Evolutionary conservation across 2,888 invertebrate species (phyloP).

Genomic region (Noctua comes): DNA sequence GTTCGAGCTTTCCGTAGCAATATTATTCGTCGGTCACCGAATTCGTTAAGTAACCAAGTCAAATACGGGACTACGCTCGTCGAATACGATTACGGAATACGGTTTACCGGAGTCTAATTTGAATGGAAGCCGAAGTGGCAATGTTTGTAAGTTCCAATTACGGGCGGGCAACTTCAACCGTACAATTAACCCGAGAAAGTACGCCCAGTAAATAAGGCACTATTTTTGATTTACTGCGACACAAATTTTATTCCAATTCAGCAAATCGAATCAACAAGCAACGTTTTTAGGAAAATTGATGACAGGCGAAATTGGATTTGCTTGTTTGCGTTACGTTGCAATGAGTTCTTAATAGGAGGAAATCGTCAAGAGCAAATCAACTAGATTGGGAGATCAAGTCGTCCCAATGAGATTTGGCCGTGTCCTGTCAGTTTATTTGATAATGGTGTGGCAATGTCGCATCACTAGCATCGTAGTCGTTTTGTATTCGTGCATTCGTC

Average conservation of each 20-base stretch:
- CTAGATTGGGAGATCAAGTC: conserved; percentile 64
- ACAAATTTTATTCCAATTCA: conserved; percentile 52
- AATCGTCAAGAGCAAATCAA: conserved; percentile 62
- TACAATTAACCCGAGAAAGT: conserved; percentile 49
- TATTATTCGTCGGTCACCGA: conserved; percentile 6
- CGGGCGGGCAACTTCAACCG: conserved; percentile 41
- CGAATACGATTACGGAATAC: conserved; percentile 38
- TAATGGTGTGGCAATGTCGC: conserved; percentile 1
- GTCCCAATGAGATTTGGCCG: conserved; percentile 39
- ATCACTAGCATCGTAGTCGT: conserved; percentile 6
- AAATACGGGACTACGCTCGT: conserved; percentile 18
- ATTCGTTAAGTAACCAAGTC: conserved; percentile 31
- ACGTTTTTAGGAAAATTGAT: conserved; percentile 66
- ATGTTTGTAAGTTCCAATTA: conserved; percentile 53
- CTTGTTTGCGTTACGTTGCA: conserved; percentile 66
- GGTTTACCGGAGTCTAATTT: conserved; percentile 48
- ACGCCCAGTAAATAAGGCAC: conserved; percentile 48
- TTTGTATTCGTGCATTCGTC: conserved; percentile 52
- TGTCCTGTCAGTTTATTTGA: conserved; percentile 35
- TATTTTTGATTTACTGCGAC: conserved; percentile 46
- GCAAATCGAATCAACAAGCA: conserved; percentile 59
- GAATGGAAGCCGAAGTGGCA: conserved; percentile 40
- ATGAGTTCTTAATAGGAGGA: conserved; percentile 64
- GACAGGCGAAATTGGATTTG: conserved; percentile 68
- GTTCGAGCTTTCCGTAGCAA: not conserved